These are phyloP conservation scores for Euborellia annulipes DNA, from an alignment of 1,140 invertebrate species.

Conservation along the genomic window DNA sequence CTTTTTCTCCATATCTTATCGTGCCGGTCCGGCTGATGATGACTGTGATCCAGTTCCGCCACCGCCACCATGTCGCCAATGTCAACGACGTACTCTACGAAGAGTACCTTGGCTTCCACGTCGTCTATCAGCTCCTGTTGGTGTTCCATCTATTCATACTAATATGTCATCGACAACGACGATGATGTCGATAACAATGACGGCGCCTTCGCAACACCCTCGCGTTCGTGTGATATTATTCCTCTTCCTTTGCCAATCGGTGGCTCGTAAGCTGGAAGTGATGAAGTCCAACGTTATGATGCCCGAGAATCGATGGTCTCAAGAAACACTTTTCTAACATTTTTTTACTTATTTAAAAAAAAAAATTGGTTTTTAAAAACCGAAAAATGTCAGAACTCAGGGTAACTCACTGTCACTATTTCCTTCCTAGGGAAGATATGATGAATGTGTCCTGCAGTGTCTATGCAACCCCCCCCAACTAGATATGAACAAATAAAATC, in stretches of 20 bases:
- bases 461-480: too few species aligned
- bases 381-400: constrained; percentile 5
- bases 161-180: constrained; percentile 1
- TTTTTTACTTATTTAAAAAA: neutral
- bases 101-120: constrained; percentile 2
- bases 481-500: too few species aligned
- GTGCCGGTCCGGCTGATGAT: constrained; percentile 47
- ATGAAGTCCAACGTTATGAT: constrained; percentile 10
- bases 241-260: constrained; percentile 10
- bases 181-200: neutral
- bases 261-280: constrained; percentile 11
- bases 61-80: constrained; percentile 6
- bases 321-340: constrained; percentile 17
- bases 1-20: too few species aligned
- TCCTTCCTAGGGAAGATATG: too few species aligned
- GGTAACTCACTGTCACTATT: too few species aligned
- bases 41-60: neutral
- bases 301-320: constrained; percentile 14
- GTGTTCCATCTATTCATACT: neutral
- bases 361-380: too few species aligned
- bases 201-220: neutral
- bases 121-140: constrained; percentile 3
- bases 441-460: too few species aligned
- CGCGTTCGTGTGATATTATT: constrained; percentile 4
- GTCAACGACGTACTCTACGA: constrained; percentile 2